A percentile compares a stretch with the other conserved stretches of the same genome.
Conservation (phyloP, 2,797 vertebrate genomes). For the Poeciliopsis turneri region DNA sequence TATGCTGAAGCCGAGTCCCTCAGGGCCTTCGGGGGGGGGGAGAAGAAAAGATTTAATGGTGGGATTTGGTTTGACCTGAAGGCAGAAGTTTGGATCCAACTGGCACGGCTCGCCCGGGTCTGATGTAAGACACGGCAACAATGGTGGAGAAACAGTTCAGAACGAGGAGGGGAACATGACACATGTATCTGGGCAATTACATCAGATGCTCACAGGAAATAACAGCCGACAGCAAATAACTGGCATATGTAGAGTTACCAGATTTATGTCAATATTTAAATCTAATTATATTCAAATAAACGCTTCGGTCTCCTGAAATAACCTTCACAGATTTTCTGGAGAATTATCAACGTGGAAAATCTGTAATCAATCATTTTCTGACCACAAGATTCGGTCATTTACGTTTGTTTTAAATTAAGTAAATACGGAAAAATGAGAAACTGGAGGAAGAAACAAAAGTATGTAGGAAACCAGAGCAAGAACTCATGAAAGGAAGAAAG, state of each 20-base stretch:
- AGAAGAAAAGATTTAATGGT: not conserved
- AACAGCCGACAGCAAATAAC: not conserved
- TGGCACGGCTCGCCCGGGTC: not conserved
- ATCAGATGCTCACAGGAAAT: constrained; percentile 1
- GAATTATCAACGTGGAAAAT: not conserved
- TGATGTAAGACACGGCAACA: constrained; percentile 29
- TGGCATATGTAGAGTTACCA: not conserved
- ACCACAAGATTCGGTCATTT: not conserved
- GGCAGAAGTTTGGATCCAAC: constrained; percentile 4
- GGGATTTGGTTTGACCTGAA: constrained; percentile 18
- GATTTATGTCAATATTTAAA: not conserved
- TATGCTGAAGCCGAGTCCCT: constrained; percentile 96
- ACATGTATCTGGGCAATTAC: constrained; percentile 3
- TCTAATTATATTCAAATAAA: not conserved
- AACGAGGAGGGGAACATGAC: constrained; percentile 3
- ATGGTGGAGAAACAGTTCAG: not conserved
- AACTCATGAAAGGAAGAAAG: not conserved
- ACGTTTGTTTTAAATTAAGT: not conserved
- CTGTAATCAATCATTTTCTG: too few relatives aligned
- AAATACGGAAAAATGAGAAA: not conserved
- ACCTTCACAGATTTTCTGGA: not conserved
- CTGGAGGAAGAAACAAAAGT: not conserved
- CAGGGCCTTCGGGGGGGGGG: constrained; percentile 85
- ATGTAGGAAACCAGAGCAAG: not conserved
- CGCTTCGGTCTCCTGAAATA: not conserved